Evolutionary conservation across 1,140 invertebrate species (phyloP), one percentile per base, ranked within the genome.

Genomic region (Zaprionus lachaisei): DNA sequence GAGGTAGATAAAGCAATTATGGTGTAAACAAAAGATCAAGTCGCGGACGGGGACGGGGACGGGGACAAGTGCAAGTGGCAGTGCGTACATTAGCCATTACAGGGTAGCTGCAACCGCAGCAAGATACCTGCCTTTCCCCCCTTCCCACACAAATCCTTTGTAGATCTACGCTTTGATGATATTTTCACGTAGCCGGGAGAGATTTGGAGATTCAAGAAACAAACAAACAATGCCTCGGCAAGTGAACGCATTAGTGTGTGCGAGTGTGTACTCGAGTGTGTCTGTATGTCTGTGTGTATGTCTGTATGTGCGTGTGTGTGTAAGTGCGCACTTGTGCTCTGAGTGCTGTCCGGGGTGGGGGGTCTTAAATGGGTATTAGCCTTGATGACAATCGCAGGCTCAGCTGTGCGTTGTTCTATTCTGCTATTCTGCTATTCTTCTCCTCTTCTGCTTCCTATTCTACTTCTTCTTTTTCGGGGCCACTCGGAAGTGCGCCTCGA

Each of bases 11-110:
- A 28, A 55, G 15, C 7, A 26, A 56, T 60, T 69, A 80, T 80
- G 73, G 80, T 79, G 82, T 80, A 90, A 91, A 91, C 85, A 90
- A 80, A 80, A 75, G 76, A 81, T 64, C 51, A 51, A 47, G 71
- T 38, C 57, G 51, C 47, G 57, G 20, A 20, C 20, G 20, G 20
- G 20, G 20, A 20, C 20, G 51, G 44, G 38, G 70, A 44, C 57
- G 47, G 55, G 47, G 68, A n/a, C 47, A 49, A 80, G 85, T 72
- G 34, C 74, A 81, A 83, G 73, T 68, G 76, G 62, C 58, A 90
- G 77, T 84, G 86, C 85, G 76, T 78, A 76, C 80, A 83, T 81
- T 90, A 83, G 86, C 82, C 76, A 83, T 91, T 91, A 82, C 77
- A 68, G 73, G 73, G 68, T 76, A 76, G 68, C 73, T 51, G 54